Evolutionary conservation across 1,140 invertebrate genomes (phyloP), one percentile per base, ranked within the genome.

Genomic region (Drosophila bocki): DNA sequence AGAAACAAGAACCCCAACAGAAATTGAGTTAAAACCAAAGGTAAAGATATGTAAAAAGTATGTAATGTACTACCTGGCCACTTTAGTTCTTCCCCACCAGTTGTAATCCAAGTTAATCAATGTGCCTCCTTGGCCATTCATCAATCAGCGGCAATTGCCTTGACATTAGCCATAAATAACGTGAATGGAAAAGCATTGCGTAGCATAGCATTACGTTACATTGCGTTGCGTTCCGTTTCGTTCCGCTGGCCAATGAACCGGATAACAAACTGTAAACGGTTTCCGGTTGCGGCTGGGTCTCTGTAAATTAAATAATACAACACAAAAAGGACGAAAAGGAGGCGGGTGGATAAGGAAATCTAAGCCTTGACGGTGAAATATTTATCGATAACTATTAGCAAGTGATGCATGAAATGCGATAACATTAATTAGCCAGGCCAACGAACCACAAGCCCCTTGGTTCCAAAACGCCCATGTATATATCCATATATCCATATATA

Each of bases 321-420:
- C 57, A 44, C 19, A 29, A 65, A 65, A 74, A 56, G 54, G 50
- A 59, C 13, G 33, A 33, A 41, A 9, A 12, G 39, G 39, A 8
- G 33, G 17, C 11, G 22, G 3, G 22, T 2, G 19, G 7, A 29
- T 22, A 39, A 33, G 33, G 45, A 50, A 56, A 45, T 45, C 60
- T 37, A 53, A 53, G 62, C 56, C 65, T 42, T 50, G 78, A 74
- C 81, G 60, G 67, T 81, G 63, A 87, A 84, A 90, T 88, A 88
- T 88, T 79, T 90, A 81, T 88, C 81, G 85, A 88, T 88, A 88
- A 88, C 85, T 90, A 90, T 90, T 88, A 90, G 78, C 85, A 80
- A 77, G 78, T 71, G 85, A 90, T 88, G 85, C 85, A 90, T 90
- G 78, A 90, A 88, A 90, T 88, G 81, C 78, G 85, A 88, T 88